Evolutionary conservation across 1,140 invertebrate species (phyloP).

Genomic region (Drosophila ogumai): DNA sequence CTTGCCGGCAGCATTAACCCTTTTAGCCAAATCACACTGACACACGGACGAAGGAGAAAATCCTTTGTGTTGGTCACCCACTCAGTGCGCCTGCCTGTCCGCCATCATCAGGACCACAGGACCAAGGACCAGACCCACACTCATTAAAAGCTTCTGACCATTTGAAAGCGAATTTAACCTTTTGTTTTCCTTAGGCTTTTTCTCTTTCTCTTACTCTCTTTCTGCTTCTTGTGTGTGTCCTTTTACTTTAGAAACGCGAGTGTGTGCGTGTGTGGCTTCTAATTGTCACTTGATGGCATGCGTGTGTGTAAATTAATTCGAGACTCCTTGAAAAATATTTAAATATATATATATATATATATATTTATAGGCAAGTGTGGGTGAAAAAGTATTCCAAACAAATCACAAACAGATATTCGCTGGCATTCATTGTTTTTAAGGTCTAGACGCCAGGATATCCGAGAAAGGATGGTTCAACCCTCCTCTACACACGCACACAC

Average conservation of each 20-base stretch:
- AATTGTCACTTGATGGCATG: conserved; percentile 69
- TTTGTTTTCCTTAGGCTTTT: conserved; percentile 57
- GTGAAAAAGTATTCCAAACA: conserved; percentile 77
- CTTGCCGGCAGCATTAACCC: conserved; percentile 78
- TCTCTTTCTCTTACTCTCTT: neutral
- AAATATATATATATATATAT: conserved; percentile 39
- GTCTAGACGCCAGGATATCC: conserved; percentile 60
- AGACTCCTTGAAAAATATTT: conserved; percentile 72
- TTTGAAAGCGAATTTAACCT: conserved; percentile 82
- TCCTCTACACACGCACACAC: neutral
- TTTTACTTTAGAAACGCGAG: neutral
- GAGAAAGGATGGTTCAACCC: neutral
- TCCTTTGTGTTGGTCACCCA: conserved; percentile 65
- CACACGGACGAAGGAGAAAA: conserved; percentile 9
- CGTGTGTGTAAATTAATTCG: conserved; percentile 74
- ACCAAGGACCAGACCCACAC: conserved; percentile 20
- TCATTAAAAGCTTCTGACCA: conserved; percentile 81
- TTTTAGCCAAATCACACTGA: conserved; percentile 44
- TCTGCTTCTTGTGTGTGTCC: neutral
- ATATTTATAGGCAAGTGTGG: neutral
- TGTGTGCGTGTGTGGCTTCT: conserved; percentile 64
- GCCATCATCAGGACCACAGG: conserved; percentile 46
- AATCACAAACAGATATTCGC: conserved; percentile 80
- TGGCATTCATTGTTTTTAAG: conserved; percentile 74
- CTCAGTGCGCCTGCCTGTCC: conserved; percentile 77